Conservation (phyloP, 2,797 vertebrate genomes). For the Peromyscus nudipes region DNA sequence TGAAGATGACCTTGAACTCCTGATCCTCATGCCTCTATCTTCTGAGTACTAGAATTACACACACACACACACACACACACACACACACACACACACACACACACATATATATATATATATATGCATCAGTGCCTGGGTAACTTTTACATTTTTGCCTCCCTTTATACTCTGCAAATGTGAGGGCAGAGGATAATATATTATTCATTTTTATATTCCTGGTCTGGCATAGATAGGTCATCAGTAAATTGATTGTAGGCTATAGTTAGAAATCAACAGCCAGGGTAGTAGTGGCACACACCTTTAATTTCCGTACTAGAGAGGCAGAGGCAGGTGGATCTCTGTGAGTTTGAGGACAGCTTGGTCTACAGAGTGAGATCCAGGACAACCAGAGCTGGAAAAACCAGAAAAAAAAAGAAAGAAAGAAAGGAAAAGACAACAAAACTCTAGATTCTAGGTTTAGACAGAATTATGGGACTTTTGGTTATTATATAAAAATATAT, state of each 20-base stretch:
- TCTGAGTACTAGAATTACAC: not conserved
- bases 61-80: no score
- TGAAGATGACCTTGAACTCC: not conserved
- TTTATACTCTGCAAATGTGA: constrained; percentile 40
- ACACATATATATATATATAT: not conserved
- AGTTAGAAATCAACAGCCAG: not conserved
- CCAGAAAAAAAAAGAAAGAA: not conserved
- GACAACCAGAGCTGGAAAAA: not conserved
- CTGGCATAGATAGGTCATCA: not conserved
- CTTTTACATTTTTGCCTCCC: constrained; percentile 22
- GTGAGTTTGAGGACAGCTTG: not conserved
- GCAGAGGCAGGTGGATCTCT: not conserved
- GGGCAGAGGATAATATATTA: constrained; percentile 3
- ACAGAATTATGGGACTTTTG: constrained; percentile 43
- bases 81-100: no score
- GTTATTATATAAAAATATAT: constrained; percentile 19
- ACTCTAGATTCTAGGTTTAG: constrained; percentile 44
- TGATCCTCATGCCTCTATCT: not conserved
- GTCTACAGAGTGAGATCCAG: not conserved
- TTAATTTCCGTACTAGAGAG: not conserved
- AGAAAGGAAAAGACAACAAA: not conserved
- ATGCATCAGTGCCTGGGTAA: not conserved
- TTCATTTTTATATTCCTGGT: constrained; percentile 58
- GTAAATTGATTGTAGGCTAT: constrained; percentile 41
- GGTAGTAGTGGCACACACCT: not conserved